phyloP scores from a whole-genome alignment of 2,888 invertebrate species.

The Papilio protenor region DNA sequence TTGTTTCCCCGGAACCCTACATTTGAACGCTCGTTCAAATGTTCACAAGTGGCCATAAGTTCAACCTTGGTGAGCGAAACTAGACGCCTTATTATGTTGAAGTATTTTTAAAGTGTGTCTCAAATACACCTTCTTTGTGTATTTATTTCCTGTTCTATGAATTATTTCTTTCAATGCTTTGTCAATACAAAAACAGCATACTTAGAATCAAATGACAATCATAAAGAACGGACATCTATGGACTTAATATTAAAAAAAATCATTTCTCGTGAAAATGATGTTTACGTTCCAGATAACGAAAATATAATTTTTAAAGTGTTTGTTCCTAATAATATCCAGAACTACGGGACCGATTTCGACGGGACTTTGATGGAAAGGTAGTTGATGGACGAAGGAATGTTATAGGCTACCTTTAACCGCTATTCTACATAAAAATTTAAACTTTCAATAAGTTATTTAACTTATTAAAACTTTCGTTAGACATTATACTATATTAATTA shows the following conservation, averaged over 20 bases:
- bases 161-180: not conserved
- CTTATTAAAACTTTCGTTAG: no score
- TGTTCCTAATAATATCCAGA: no score
- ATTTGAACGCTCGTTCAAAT: slow-evolving; percentile 34
- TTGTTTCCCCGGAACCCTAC: slow-evolving; percentile 43
- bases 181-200: not conserved
- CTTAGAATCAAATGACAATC: not conserved
- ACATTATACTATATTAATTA: no score
- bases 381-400: no score
- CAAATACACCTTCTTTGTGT: not conserved
- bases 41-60: slow-evolving; percentile 25
- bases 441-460: not conserved
- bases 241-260: no score
- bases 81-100: slow-evolving; percentile 18
- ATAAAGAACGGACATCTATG: no score
- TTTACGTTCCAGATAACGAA: no score
- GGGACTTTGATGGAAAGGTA: no score
- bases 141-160: not conserved
- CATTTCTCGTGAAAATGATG: no score
- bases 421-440: not conserved
- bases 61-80: slow-evolving; percentile 24
- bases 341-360: no score
- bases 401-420: no score
- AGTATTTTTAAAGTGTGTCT: not conserved
- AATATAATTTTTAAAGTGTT: no score